phyloP scores from a whole-genome alignment of 1,140 invertebrate genomes.

The Scaptomyza montana region DNA sequence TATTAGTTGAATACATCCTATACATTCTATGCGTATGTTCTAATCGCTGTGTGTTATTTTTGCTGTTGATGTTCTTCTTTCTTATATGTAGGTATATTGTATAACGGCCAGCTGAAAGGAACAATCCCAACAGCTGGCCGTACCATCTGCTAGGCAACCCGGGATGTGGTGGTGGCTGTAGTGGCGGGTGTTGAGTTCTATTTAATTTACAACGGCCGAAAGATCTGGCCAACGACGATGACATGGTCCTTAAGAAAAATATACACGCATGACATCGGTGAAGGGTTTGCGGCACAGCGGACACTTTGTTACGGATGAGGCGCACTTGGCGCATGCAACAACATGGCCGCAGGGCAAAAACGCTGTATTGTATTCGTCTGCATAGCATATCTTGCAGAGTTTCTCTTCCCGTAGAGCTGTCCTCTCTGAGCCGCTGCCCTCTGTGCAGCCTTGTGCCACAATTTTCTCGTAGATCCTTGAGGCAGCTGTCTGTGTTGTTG shows the following conservation, averaged over 20 bases:
- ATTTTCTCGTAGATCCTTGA: slow-evolving; percentile 58
- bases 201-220: slow-evolving; percentile 10
- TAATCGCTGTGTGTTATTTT: too few species aligned
- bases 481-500: slow-evolving; percentile 36
- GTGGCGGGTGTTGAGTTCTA: not conserved
- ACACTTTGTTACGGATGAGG: slow-evolving; percentile 90
- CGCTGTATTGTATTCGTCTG: slow-evolving; percentile 91
- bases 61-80: not conserved
- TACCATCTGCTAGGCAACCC: not conserved
- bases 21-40: too few species aligned
- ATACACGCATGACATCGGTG: slow-evolving; percentile 83
- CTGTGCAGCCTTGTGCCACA: slow-evolving; percentile 25
- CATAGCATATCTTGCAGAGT: slow-evolving; percentile 88
- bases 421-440: not conserved
- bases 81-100: too few species aligned
- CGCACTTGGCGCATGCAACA: slow-evolving; percentile 94
- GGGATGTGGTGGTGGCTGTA: not conserved
- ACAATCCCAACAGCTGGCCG: slow-evolving; percentile 48
- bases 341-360: slow-evolving; percentile 95
- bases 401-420: slow-evolving; percentile 84
- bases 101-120: slow-evolving; percentile 46
- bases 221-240: too few species aligned
- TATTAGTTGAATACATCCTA: too few species aligned
- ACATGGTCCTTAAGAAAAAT: slow-evolving; percentile 75
- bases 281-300: slow-evolving; percentile 91